Evolutionary conservation across 2,113 vertebrate species (phyloP).

Genomic region (Sander lucioperca): DNA sequence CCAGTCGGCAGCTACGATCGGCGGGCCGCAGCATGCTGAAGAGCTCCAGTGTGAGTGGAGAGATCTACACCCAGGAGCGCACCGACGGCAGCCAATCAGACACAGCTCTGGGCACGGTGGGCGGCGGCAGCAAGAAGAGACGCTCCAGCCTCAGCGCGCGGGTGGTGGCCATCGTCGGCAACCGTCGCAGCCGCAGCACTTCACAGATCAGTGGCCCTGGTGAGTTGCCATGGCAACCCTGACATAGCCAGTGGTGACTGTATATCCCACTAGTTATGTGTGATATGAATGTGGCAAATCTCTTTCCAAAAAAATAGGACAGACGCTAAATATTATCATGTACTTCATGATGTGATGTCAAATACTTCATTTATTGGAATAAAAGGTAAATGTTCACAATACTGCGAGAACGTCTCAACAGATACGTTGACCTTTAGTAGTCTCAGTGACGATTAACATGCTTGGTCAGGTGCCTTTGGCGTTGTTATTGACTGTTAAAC

Average conservation of each 20-base stretch:
- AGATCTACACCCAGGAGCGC: conserved; percentile 94
- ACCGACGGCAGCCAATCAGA: conserved; percentile 98
- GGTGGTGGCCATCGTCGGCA: conserved; percentile 95
- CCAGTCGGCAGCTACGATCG: conserved; percentile 91
- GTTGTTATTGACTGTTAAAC: too few species aligned
- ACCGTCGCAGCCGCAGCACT: conserved; percentile 93
- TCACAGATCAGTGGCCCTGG: conserved; percentile 97
- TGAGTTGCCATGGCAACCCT: conserved; percentile 78
- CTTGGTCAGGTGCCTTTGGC: too few species aligned
- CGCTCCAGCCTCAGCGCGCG: conserved; percentile 96
- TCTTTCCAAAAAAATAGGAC: neutral
- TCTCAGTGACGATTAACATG: too few species aligned
- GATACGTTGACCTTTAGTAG: too few species aligned
- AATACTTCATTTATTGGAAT: neutral
- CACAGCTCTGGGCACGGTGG: conserved; percentile 94
- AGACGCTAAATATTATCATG: neutral
- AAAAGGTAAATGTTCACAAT: too few species aligned
- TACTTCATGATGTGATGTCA: too few species aligned
- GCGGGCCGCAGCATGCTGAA: conserved; percentile 93
- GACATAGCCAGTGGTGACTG: neutral
- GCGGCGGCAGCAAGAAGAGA: conserved; percentile 93
- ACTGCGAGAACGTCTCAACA: too few species aligned
- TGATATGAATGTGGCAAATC: neutral
- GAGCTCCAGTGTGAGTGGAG: conserved; percentile 97
- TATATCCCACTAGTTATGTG: neutral